Percentiles rank a stretch among this genome's conserved stretches.
These are phyloP conservation scores for Calameuta idolon DNA, from an alignment of 2,888 invertebrate genomes.

Conservation along the genomic window DNA sequence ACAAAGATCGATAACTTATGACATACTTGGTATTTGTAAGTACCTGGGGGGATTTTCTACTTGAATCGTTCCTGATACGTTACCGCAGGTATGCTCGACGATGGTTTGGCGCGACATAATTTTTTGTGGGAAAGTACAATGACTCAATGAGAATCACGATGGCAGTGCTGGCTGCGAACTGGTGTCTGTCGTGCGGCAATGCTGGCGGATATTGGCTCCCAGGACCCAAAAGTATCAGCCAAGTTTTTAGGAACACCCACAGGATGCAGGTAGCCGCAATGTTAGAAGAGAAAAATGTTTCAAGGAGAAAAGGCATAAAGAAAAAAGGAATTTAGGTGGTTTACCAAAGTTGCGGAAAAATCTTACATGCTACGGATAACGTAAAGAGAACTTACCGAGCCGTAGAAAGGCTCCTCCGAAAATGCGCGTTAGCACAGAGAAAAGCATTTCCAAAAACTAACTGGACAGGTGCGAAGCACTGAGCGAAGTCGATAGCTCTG, in stretches of 20 bases:
- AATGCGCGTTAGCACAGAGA: neutral
- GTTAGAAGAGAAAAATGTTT: neutral
- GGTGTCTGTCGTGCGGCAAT: neutral
- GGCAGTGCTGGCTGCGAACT: neutral
- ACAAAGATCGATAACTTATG: neutral
- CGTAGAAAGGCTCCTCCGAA: neutral
- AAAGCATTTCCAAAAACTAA: neutral
- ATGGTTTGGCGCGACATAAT: neutral
- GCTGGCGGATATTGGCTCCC: neutral
- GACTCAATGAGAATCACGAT: slow-evolving; percentile 31
- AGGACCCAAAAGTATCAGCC: neutral
- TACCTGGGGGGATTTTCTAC: neutral
- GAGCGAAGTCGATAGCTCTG: no score
- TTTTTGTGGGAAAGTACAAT: slow-evolving; percentile 34
- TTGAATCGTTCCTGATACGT: neutral
- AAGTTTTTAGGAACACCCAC: neutral
- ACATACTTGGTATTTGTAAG: neutral
- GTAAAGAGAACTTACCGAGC: neutral
- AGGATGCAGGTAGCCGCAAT: neutral
- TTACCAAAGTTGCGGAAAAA: neutral
- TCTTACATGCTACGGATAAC: neutral
- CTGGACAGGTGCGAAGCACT: neutral
- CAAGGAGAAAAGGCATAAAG: no score
- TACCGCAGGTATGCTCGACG: neutral
- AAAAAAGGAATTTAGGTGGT: neutral